phyloP scores from a whole-genome alignment of 2,888 invertebrate genomes.

The Hanleya hanleyi region DNA sequence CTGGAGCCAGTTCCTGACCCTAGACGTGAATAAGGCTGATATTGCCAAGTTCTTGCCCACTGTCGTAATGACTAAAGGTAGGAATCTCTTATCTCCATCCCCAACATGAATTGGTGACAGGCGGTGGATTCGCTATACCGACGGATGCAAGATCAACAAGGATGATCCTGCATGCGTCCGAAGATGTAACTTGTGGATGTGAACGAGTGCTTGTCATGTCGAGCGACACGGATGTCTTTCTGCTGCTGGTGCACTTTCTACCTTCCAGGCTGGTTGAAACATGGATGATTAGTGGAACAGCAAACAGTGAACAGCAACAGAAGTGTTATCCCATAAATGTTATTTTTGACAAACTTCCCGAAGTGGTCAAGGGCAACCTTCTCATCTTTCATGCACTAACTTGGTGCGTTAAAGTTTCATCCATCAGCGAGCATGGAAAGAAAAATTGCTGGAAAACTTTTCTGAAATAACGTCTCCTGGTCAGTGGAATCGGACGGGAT shows the following conservation, averaged over 20 bases:
- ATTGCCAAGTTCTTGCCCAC: not conserved
- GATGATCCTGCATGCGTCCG: not conserved
- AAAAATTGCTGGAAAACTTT: not conserved
- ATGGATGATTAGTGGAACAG: not conserved
- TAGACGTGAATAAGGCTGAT: not conserved
- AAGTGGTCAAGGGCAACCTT: not conserved
- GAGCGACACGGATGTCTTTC: not conserved
- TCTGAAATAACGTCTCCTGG: not conserved
- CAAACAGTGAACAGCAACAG: too few relatives aligned
- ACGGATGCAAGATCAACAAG: not conserved
- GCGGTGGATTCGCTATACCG: not conserved
- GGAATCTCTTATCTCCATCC: not conserved
- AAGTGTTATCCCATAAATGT: not conserved
- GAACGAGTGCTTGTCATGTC: not conserved
- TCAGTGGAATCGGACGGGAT: not conserved
- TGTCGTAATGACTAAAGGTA: not conserved
- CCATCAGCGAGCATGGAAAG: not conserved
- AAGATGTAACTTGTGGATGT: not conserved
- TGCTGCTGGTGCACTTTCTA: not conserved
- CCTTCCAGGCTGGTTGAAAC: not conserved
- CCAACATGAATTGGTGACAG: not conserved
- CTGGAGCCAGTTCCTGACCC: not conserved
- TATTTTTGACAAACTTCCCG: not conserved
- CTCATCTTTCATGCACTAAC: not conserved
- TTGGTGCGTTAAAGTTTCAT: not conserved